Conservation (phyloP, 2,113 vertebrate species). For the Toxotes jaculatrix region DNA sequence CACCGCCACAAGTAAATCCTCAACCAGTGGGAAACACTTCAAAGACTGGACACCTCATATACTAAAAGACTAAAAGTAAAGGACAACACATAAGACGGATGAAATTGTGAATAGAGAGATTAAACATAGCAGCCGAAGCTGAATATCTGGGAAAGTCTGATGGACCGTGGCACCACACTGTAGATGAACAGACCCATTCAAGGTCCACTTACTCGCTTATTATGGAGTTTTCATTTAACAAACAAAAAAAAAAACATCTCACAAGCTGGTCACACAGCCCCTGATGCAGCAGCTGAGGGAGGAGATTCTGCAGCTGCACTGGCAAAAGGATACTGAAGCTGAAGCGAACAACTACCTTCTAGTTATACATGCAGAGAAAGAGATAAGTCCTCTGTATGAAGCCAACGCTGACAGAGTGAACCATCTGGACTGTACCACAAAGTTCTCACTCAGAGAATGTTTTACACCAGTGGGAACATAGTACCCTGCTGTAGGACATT, state of each 20-base stretch:
- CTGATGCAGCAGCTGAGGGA: slow-evolving; percentile 4
- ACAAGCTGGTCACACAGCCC: slow-evolving; percentile 28
- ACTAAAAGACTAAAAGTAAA: neutral
- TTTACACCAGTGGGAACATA: neutral
- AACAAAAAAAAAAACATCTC: slow-evolving; percentile 38
- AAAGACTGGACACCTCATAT: neutral
- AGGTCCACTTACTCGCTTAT: too few species aligned
- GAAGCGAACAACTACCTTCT: slow-evolving; percentile 14
- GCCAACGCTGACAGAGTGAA: slow-evolving; percentile 8
- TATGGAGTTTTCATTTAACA: too few species aligned
- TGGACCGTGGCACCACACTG: too few species aligned
- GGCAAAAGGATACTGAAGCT: slow-evolving; percentile 6
- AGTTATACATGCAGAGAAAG: slow-evolving; percentile 28
- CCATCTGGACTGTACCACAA: slow-evolving; percentile 23
- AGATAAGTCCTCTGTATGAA: neutral
- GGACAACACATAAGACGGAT: neutral
- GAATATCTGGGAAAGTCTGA: too few species aligned
- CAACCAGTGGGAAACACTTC: too few species aligned
- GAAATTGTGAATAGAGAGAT: neutral
- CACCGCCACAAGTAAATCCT: too few species aligned
- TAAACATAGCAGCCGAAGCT: neutral
- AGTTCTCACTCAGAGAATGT: neutral
- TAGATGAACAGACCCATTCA: neutral
- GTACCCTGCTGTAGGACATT: neutral
- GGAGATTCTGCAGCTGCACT: slow-evolving; percentile 25